Percentiles rank a stretch among this genome's conserved stretches.
Conservation (phyloP, 2,113 vertebrate species). For the Passer montanus region DNA sequence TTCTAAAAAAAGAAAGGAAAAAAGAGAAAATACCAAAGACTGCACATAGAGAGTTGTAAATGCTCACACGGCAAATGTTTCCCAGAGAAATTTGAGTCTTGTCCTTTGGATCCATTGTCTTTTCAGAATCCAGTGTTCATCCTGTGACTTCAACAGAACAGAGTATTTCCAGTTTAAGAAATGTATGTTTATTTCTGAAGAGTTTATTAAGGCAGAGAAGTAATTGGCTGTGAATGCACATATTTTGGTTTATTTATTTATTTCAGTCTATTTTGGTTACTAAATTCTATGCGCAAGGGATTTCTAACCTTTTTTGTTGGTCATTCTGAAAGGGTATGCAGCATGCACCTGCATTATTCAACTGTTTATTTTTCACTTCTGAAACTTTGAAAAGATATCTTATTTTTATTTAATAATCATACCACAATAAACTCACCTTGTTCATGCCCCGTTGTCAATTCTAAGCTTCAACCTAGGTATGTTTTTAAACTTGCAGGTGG, state of each 20-base stretch:
- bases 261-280: not conserved
- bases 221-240: not conserved
- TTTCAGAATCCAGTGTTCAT: not conserved
- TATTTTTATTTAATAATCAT: not conserved
- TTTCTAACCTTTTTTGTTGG: not conserved
- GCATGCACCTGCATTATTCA: not conserved
- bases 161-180: not conserved
- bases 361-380: not conserved
- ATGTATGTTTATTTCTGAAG: not conserved
- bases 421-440: not conserved
- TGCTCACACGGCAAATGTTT: not conserved
- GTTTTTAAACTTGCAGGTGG: not conserved
- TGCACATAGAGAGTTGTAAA: not conserved
- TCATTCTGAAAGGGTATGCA: not conserved
- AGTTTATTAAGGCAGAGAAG: not conserved
- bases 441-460: not conserved
- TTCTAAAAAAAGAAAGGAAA: conserved; percentile 9
- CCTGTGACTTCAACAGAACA: not conserved
- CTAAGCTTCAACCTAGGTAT: not conserved
- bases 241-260: not conserved
- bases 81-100: not conserved
- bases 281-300: not conserved
- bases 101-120: not conserved
- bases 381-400: not conserved
- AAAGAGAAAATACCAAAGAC: not conserved